phyloP scores from a whole-genome alignment of 2,888 invertebrate species.

The Timema cristinae region DNA sequence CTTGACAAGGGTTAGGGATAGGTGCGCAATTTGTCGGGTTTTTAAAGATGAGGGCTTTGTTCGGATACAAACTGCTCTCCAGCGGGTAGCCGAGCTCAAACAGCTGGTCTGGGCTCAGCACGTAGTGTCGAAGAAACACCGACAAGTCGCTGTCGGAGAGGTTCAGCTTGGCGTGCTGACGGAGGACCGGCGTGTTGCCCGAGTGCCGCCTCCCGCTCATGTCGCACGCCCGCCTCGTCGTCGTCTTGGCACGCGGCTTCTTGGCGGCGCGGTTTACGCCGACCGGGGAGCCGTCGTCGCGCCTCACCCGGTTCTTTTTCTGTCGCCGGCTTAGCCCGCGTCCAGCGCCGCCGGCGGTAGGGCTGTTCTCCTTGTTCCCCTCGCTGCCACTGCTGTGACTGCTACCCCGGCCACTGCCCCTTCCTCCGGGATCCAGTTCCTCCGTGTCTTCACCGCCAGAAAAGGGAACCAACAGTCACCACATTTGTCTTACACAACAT shows the following conservation, averaged over 20 bases:
- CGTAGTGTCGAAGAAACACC: conserved; percentile 56
- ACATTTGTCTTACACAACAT: background rate
- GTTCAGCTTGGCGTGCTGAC: conserved; percentile 45
- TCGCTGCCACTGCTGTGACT: conserved; percentile 40
- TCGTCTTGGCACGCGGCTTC: conserved; percentile 36
- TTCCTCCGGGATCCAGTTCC: conserved; percentile 46
- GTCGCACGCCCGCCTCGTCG: conserved; percentile 20
- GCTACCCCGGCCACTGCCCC: conserved; percentile 36
- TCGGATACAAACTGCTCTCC: conserved; percentile 57
- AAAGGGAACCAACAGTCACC: conserved; percentile 31
- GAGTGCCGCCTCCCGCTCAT: conserved; percentile 7
- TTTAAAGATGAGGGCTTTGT: conserved; percentile 61
- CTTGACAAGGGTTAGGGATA: conserved; percentile 6
- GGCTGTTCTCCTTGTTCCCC: conserved; percentile 38
- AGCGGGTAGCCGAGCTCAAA: conserved; percentile 68
- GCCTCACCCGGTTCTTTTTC: conserved; percentile 47
- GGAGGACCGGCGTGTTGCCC: conserved; percentile 38
- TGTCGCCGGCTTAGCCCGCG: conserved; percentile 50
- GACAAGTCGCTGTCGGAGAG: conserved; percentile 54
- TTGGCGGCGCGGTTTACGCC: conserved; percentile 32
- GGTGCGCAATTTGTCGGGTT: conserved; percentile 30
- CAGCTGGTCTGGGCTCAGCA: conserved; percentile 59
- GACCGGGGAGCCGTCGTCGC: conserved; percentile 36
- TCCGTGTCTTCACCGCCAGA: conserved; percentile 36
- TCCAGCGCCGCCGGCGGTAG: conserved; percentile 26